Evolutionary conservation across 2,797 vertebrate genomes (phyloP), one percentile per base, ranked within the genome.

Genomic region (Mus minutoides): DNA sequence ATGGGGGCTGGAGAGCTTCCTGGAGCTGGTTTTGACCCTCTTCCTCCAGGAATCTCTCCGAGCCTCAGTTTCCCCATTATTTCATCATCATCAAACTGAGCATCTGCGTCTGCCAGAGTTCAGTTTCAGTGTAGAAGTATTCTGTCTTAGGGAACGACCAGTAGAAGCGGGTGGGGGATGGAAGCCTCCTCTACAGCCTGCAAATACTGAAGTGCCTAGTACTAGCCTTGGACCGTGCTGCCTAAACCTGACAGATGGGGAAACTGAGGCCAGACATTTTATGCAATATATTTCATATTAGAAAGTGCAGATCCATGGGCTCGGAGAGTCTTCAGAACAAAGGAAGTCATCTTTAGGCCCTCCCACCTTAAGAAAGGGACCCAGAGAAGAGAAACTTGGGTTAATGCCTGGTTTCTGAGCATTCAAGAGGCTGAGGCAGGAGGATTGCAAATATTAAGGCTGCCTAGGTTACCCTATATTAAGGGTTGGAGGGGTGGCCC

Each of bases 41-140:
- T 79, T 80, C 73, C 58, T 91, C 69, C 31, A 52, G 71, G 46
- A 87, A n/a, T 64, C 54, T 67, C 29, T 78, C 75, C 6, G 56
- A 37, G 84, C 90, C 96, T 95, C 58, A 64, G 93, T 96, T 96
- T 94, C 92, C 80, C 84, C n/a, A 71, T n/a, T 13, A n/a, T 78
- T 75, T 43, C 75, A 5, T 0, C 12, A 82, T 60, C n/a, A 43
- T 24, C 16, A 49, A 90, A 87, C 75, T 49, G 64, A 69, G 26
- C 9, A 46, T 24, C 6, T 73, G n/a, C 11, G 49, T 87, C 22
- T n/a, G 17, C 49, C 29, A 34, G 49, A 54, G 49, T 56, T 73
- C 34, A 24, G 52, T 56, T 34, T 88, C 34, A 37, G 85, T 40
- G 26, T 91, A 85, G 85, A 77, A 22, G 21, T 6, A 9, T 34